phyloP scores from a whole-genome alignment of 2,797 vertebrate species.

The Periophthalmus magnuspinnatus region DNA sequence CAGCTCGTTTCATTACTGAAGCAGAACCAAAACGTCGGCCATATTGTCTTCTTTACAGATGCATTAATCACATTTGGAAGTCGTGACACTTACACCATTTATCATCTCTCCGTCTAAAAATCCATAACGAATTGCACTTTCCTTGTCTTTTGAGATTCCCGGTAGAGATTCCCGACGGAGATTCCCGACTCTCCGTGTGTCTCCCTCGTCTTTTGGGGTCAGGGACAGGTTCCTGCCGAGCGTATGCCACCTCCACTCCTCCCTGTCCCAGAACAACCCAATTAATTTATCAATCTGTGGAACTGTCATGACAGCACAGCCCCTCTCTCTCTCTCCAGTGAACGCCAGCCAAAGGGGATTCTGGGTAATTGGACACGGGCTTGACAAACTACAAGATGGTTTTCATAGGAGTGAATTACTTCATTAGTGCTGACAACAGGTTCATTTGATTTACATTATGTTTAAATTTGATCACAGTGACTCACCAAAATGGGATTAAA shows the following conservation, averaged over 20 bases:
- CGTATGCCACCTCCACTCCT: not conserved
- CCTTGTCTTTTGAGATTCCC: not conserved
- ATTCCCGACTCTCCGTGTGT: not conserved
- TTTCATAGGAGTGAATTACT: not conserved
- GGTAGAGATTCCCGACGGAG: too few relatives aligned
- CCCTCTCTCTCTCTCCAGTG: not conserved
- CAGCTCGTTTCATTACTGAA: not conserved
- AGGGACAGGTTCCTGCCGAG: not conserved
- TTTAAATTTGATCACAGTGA: too few relatives aligned
- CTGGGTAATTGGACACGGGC: not conserved
- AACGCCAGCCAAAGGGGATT: not conserved
- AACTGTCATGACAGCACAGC: not conserved
- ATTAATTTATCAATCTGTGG: constrained; percentile 5
- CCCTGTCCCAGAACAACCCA: not conserved
- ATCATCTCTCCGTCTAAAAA: not conserved
- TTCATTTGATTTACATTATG: not conserved
- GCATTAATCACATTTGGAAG: not conserved
- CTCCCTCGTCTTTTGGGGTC: not conserved
- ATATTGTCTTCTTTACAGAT: not conserved
- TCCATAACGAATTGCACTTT: not conserved
- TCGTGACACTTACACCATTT: not conserved
- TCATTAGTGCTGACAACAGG: not conserved
- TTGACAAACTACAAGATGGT: not conserved
- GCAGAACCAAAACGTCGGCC: not conserved
- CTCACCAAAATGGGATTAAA: too few relatives aligned